phyloP scores from a whole-genome alignment of 2,113 vertebrate species.

The Paradisaea rubra region DNA sequence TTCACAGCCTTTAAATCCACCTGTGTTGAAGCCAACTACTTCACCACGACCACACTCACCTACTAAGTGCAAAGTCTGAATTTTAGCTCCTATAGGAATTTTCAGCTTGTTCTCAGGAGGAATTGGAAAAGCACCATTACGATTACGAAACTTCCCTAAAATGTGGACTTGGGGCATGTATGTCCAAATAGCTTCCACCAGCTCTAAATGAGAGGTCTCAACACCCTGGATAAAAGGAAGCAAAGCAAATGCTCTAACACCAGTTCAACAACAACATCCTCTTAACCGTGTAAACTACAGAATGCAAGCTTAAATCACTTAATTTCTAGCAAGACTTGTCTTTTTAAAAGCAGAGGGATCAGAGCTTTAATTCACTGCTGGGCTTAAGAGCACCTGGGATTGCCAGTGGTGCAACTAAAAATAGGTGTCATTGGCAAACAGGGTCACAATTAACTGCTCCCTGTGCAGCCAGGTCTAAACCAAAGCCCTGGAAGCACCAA shows the following conservation, averaged over 20 bases:
- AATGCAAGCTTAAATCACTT: neutral
- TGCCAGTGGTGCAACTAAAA: neutral
- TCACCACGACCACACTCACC: constrained; percentile 75
- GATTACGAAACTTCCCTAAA: constrained; percentile 97
- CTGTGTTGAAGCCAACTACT: neutral
- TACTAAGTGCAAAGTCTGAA: constrained; percentile 96
- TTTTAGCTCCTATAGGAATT: constrained; percentile 96
- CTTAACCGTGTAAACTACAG: neutral
- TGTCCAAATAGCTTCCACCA: constrained; percentile 98
- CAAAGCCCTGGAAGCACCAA: neutral
- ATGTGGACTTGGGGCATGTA: constrained; percentile 99
- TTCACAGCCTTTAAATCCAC: neutral
- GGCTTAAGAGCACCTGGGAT: neutral
- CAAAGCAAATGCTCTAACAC: constrained; percentile 13
- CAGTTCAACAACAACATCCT: neutral
- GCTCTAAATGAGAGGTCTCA: constrained; percentile 95
- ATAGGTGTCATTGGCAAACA: neutral
- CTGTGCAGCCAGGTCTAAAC: neutral
- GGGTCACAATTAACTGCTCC: neutral
- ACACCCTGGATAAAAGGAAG: constrained; percentile 81
- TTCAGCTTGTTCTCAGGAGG: constrained; percentile 97
- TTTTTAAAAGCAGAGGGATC: neutral
- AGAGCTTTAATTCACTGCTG: neutral
- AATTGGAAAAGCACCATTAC: constrained; percentile 97
- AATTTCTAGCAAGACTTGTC: neutral